A percentile compares a stretch with the other conserved stretches of the same genome.
phyloP scores from a whole-genome alignment of 2,888 invertebrate species.

The Polyploca ridens region DNA sequence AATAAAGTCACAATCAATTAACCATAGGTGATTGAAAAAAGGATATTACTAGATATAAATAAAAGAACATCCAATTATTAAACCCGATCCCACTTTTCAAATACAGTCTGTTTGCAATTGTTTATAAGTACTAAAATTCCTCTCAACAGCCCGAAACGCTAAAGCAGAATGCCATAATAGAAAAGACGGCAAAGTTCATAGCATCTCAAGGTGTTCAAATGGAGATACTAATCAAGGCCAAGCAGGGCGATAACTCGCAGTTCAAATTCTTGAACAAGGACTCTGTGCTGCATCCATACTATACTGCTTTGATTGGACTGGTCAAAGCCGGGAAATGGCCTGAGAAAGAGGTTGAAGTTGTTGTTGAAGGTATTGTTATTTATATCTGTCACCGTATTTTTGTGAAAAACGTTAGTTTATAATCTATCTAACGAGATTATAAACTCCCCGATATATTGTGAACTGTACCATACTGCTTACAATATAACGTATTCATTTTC shows the following conservation, averaged over 20 bases:
- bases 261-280: constrained; percentile 97
- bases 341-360: constrained; percentile 57
- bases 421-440: too few species aligned
- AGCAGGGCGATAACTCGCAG: constrained; percentile 96
- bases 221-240: constrained; percentile 99
- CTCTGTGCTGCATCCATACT: constrained; percentile 93
- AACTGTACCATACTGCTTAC: too few species aligned
- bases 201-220: constrained; percentile 97
- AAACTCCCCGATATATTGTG: too few species aligned
- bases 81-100: too few species aligned
- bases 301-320: constrained; percentile 87
- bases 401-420: too few species aligned
- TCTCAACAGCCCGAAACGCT: constrained; percentile 90
- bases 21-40: too few species aligned
- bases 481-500: too few species aligned
- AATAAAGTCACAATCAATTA: too few species aligned
- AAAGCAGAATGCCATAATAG: constrained; percentile 96
- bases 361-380: constrained; percentile 59
- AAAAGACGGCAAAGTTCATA: constrained; percentile 96
- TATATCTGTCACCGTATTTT: too few species aligned
- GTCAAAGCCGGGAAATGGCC: constrained; percentile 75
- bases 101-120: too few species aligned
- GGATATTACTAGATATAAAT: too few species aligned
- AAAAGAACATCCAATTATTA: too few species aligned
- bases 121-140: not conserved